A percentile compares a stretch with the other conserved stretches of the same genome.
Conservation (phyloP, 1,140 invertebrate genomes). For the Pachyrhynchus sulphureomaculatus region DNA sequence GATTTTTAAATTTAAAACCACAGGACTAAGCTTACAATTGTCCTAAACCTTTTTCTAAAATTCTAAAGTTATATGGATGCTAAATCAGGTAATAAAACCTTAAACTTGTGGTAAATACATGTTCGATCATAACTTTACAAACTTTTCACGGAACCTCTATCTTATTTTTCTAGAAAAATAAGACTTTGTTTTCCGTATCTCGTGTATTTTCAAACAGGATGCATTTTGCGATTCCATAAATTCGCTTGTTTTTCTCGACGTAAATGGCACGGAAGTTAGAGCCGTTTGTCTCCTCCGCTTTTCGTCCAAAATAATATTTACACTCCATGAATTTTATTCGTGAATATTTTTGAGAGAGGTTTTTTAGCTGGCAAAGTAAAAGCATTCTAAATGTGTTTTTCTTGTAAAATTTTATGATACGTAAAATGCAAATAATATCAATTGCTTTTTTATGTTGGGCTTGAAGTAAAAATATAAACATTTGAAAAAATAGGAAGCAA, state of each 20-base stretch:
- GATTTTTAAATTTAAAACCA: no score
- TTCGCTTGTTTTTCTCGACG: constrained; percentile 10
- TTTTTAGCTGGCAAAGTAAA: background rate
- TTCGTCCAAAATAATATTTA: constrained; percentile 14
- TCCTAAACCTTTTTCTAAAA: no score
- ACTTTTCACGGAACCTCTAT: no score
- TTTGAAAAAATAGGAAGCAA: no score
- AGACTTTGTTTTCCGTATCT: background rate
- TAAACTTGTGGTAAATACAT: no score
- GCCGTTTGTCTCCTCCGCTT: constrained; percentile 6
- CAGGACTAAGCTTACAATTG: no score
- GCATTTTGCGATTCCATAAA: constrained; percentile 10
- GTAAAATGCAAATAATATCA: background rate
- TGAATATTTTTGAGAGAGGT: background rate
- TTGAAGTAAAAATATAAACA: no score
- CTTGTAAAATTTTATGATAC: background rate
- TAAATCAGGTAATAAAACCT: no score
- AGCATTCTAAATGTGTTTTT: background rate
- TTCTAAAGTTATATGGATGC: no score
- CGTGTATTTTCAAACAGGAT: constrained; percentile 5
- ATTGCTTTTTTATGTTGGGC: background rate
- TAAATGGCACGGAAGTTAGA: constrained; percentile 13
- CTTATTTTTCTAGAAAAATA: background rate
- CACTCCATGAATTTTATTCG: constrained; percentile 10
- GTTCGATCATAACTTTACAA: no score